Conservation (phyloP, 2,888 invertebrate genomes). For the Platynereis dumerilii region DNA sequence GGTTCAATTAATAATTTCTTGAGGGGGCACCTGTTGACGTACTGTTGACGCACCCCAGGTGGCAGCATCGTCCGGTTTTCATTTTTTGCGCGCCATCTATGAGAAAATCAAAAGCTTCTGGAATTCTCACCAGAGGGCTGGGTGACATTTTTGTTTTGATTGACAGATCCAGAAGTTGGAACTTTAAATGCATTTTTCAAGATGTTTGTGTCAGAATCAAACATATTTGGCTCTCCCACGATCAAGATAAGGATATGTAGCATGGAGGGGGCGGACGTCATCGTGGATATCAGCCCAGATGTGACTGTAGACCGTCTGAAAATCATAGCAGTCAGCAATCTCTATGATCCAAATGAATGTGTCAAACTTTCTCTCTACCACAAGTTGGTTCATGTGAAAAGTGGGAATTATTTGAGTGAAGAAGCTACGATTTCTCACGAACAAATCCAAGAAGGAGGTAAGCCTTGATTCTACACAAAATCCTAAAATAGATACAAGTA, state of each 20-base stretch:
- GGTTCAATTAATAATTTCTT: no score
- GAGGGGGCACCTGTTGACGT: no score
- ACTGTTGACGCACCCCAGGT: no score
- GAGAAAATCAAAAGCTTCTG: no score
- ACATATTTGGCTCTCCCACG: conserved; percentile 51
- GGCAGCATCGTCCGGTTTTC: no score
- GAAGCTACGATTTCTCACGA: conserved; percentile 59
- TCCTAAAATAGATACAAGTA: no score
- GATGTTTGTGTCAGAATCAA: conserved; percentile 63
- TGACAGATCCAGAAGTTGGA: no score
- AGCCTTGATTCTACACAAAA: conserved; percentile 1
- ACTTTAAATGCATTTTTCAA: not conserved
- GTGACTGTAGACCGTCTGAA: conserved; percentile 63
- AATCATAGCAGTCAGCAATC: conserved; percentile 60
- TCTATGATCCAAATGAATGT: conserved; percentile 59
- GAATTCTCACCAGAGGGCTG: no score
- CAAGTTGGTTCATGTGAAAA: conserved; percentile 60
- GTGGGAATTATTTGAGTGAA: conserved; percentile 58
- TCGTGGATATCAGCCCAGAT: conserved; percentile 53
- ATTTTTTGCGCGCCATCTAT: no score
- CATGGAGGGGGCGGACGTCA: conserved; percentile 58
- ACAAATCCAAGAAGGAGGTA: conserved; percentile 62
- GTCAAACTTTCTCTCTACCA: conserved; percentile 61
- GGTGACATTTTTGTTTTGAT: no score
- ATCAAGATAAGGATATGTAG: conserved; percentile 60